A percentile compares a stretch with the other conserved stretches of the same genome.
Conservation (phyloP, 1,140 invertebrate genomes). For the Mercenaria mercenaria region DNA sequence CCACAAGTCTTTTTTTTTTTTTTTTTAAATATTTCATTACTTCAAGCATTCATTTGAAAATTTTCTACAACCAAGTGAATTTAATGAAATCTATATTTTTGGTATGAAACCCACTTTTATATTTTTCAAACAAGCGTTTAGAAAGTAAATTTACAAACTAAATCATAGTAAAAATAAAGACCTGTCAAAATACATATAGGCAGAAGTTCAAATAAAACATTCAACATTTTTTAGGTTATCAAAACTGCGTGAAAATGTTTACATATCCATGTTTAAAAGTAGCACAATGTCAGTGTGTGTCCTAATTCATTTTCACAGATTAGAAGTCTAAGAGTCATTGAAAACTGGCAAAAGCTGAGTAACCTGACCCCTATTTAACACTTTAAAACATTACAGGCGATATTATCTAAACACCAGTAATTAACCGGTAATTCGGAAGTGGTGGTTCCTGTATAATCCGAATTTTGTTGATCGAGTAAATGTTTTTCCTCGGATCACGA, state of each 20-base stretch:
- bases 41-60: no score
- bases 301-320: conserved; percentile 17
- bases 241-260: background rate
- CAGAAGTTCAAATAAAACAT: conserved; percentile 19
- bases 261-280: conserved; percentile 25
- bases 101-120: no score
- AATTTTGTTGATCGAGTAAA: conserved; percentile 22
- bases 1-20: no score
- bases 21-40: no score
- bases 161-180: conserved; percentile 58
- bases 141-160: background rate
- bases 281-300: conserved; percentile 7
- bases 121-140: no score
- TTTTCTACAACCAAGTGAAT: no score
- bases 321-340: background rate
- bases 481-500: conserved; percentile 12
- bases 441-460: conserved; percentile 24
- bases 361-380: conserved; percentile 15
- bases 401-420: background rate
- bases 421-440: conserved; percentile 47
- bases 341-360: background rate
- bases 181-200: conserved; percentile 47
- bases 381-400: conserved; percentile 11
- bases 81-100: no score
- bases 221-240: background rate